These are phyloP conservation scores for Paradisaea rubra DNA, from an alignment of 2,113 vertebrate species.

Conservation along the genomic window DNA sequence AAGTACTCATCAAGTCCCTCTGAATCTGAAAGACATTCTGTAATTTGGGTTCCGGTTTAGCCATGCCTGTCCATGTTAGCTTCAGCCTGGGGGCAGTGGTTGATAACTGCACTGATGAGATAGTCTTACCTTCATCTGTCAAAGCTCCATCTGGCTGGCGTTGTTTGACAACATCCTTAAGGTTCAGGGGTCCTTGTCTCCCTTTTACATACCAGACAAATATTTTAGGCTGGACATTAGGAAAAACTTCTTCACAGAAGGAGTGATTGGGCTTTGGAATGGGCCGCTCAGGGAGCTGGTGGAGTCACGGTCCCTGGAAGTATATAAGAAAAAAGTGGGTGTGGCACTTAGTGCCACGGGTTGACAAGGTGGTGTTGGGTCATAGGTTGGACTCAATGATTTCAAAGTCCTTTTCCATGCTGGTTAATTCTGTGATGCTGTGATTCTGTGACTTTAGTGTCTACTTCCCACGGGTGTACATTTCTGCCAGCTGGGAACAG, in stretches of 20 bases:
- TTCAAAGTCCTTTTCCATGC: not conserved
- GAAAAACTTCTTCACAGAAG: not conserved
- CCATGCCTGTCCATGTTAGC: not conserved
- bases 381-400: rapidly evolving
- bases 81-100: not conserved
- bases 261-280: not conserved
- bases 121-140: not conserved
- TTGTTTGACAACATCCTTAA: not conserved
- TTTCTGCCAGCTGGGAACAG: not conserved
- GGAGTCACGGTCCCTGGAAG: not conserved
- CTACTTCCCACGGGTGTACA: not conserved
- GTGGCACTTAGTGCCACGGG: not conserved
- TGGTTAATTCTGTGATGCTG: not conserved
- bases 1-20: not conserved
- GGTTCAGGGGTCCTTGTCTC: not conserved
- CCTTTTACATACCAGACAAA: not conserved
- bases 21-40: not conserved
- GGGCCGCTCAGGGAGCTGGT: too few species aligned
- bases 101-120: not conserved
- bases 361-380: not conserved
- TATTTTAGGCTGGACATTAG: not conserved
- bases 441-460: not conserved
- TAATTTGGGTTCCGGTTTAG: not conserved
- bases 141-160: not conserved
- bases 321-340: not conserved